Conservation (phyloP, 1,140 invertebrate genomes). For the Pogonomyrmex californicus region DNA sequence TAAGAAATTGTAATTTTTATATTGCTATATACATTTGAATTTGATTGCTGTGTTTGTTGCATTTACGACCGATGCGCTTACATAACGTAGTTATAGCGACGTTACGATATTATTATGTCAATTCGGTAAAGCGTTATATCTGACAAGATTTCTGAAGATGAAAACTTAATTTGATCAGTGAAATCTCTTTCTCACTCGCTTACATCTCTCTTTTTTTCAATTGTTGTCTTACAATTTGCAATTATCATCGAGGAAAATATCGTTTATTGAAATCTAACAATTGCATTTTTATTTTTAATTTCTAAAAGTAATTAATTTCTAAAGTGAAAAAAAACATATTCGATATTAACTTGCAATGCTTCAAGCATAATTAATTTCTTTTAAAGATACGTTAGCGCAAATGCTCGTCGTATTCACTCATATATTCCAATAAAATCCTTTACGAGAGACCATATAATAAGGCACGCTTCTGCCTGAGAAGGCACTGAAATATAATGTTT, state of each 20-base stretch:
- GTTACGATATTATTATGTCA: slow-evolving; percentile 56
- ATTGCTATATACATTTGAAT: slow-evolving; percentile 29
- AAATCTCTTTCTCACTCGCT: background rate
- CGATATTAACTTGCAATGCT: slow-evolving; percentile 27
- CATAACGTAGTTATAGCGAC: slow-evolving; percentile 19
- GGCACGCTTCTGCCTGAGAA: slow-evolving; percentile 74
- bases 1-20: slow-evolving; percentile 30
- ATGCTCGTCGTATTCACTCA: slow-evolving; percentile 57
- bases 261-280: slow-evolving; percentile 22
- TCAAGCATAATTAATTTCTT: slow-evolving; percentile 44
- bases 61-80: slow-evolving; percentile 34
- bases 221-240: slow-evolving; percentile 2
- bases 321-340: slow-evolving; percentile 20
- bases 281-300: slow-evolving; percentile 30
- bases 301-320: slow-evolving; percentile 27
- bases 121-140: slow-evolving; percentile 61
- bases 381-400: slow-evolving; percentile 44
- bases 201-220: background rate
- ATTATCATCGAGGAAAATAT: slow-evolving; percentile 25
- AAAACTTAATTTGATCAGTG: slow-evolving; percentile 38
- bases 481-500: slow-evolving; percentile 75
- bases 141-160: slow-evolving; percentile 29
- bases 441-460: slow-evolving; percentile 71
- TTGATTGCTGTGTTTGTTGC: slow-evolving; percentile 11
- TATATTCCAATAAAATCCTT: slow-evolving; percentile 57